Conservation (phyloP, 2,113 vertebrate genomes). For the Nanorana parkeri region DNA sequence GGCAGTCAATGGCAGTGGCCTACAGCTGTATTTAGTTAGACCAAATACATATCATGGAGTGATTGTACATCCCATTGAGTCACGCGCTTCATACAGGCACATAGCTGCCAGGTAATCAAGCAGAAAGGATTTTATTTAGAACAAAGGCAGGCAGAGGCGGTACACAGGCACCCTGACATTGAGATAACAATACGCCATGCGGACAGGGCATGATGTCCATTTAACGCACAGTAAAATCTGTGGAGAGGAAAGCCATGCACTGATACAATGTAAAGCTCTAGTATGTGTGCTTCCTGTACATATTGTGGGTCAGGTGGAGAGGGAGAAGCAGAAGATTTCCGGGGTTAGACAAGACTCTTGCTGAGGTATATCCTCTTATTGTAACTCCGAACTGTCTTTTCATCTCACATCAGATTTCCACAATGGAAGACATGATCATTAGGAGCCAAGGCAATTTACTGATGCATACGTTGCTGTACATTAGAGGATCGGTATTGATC, state of each 20-base stretch:
- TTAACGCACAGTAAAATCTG: not conserved
- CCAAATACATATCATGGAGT: not conserved
- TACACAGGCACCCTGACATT: no score
- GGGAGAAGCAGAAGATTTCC: not conserved
- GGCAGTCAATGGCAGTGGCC: conserved; percentile 5
- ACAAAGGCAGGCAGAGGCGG: not conserved
- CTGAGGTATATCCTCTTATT: not conserved
- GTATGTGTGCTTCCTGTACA: conserved; percentile 14
- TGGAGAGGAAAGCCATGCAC: conserved; percentile 10
- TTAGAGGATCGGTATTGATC: not conserved
- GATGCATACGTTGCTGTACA: not conserved
- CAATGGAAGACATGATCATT: not conserved
- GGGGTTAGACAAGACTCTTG: not conserved
- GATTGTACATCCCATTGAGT: not conserved
- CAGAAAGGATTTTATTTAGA: not conserved
- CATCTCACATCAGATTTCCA: not conserved
- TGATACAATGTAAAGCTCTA: not conserved
- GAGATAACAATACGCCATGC: not conserved
- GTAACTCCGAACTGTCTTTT: not conserved
- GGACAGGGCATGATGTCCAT: not conserved
- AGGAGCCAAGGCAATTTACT: no score
- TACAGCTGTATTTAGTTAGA: not conserved
- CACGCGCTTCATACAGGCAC: not conserved
- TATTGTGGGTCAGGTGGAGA: not conserved
- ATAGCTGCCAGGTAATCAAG: not conserved